Evolutionary conservation across 2,888 invertebrate species (phyloP), one percentile per base, ranked within the genome.

Genomic region (Tholera decimalis): DNA sequence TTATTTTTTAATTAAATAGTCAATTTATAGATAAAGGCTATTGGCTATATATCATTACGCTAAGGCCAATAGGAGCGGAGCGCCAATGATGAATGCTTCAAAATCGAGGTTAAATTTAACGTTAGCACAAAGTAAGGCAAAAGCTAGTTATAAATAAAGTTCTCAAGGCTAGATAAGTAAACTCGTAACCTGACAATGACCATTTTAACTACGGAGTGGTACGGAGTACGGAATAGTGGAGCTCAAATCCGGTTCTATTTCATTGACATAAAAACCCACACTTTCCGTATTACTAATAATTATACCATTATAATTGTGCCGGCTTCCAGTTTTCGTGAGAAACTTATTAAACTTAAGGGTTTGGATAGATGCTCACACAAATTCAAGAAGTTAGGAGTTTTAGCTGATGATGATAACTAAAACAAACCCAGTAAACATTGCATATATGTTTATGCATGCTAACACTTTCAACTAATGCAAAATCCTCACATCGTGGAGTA

Each of bases 181-280:
- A 69, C 67, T 79, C 58, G 61, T 77, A 82, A 80, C 82, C 77
- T 85, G 84, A 79, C 85, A 88, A 84, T 89, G 88, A 84, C 87
- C 84, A 77, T 78, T 73, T 81, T 83, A 77, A 66, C 68, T 56
- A 57, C 46, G 67, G 62, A 60, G 57, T 73, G 65, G 67, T 56
- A 57, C 46, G 67, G 62, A 60, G 57, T 73, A 73, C 55, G 58
- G 59, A 60, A 63, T 71, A 74, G 59, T 72, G 57, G 58, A 55
- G 50, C 66, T 62, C 56, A 51, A 77, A 82, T 85, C 85, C 85
- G 80, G 82, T 83, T 79, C 44, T 65, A 51, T 68, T 75, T 72
- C 78, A 79, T 77, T 81, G 81, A 65, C 76, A 81, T 72, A 58
- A 56, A 71, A 58, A 70, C 18, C 60, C 35, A 58, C 50, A 57